Conservation (phyloP, 2,888 invertebrate genomes). For the Corythucha ciliata region DNA sequence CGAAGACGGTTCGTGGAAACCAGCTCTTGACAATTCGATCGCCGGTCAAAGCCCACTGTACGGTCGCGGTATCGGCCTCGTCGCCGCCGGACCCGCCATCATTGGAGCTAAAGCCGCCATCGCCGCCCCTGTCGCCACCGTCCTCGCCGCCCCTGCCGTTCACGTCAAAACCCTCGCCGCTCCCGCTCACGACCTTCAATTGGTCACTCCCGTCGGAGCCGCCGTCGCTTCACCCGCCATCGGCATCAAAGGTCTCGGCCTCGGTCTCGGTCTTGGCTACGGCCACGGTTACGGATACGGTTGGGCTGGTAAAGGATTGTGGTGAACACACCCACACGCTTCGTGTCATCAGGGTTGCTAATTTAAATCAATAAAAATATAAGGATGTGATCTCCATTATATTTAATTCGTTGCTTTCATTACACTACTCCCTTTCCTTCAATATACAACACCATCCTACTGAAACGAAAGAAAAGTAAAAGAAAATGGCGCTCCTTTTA, state of each 20-base stretch:
- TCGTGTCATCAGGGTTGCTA: too few relatives aligned
- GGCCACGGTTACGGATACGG: too few relatives aligned
- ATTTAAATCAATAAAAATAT: too few relatives aligned
- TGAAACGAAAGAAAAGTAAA: too few relatives aligned
- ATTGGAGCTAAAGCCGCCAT: slow-evolving; percentile 33
- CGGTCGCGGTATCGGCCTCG: slow-evolving; percentile 42
- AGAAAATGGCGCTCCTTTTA: too few relatives aligned
- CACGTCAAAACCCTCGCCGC: slow-evolving; percentile 3
- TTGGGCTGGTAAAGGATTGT: too few relatives aligned
- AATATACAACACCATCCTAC: too few relatives aligned
- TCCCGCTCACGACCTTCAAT: slow-evolving; percentile 20
- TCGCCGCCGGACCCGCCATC: slow-evolving; percentile 33
- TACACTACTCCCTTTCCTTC: too few relatives aligned
- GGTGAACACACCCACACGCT: too few relatives aligned
- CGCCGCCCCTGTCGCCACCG: slow-evolving; percentile 29
- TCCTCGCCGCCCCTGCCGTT: slow-evolving; percentile 6
- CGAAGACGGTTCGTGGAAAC: slow-evolving; percentile 24
- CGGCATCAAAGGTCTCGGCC: slow-evolving; percentile 7
- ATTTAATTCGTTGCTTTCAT: too few relatives aligned
- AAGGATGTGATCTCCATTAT: too few relatives aligned
- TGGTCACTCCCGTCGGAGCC: slow-evolving; percentile 12
- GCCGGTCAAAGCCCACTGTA: slow-evolving; percentile 18
- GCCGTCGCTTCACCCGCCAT: slow-evolving; percentile 8
- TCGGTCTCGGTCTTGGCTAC: too few relatives aligned
- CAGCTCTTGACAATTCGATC: slow-evolving; percentile 19